A percentile compares a stretch with the other conserved stretches of the same genome.
phyloP scores from a whole-genome alignment of 2,888 invertebrate species.

The Mimas tiliae region DNA sequence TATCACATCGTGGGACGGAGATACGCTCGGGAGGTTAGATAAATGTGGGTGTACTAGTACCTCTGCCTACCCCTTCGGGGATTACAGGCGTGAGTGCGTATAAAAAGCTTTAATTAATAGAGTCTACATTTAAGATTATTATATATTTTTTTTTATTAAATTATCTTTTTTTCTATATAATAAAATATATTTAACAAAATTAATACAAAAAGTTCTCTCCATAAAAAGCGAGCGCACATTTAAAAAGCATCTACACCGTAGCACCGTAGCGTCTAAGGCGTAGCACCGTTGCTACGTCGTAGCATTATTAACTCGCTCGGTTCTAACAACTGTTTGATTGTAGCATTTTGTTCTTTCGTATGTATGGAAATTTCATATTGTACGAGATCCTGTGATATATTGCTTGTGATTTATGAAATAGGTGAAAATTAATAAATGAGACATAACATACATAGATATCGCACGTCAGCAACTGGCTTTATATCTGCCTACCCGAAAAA shows the following conservation, averaged over 20 bases:
- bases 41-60: no score
- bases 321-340: slow-evolving; percentile 19
- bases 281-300: slow-evolving; percentile 26
- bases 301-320: slow-evolving; percentile 25
- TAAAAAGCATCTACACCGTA: slow-evolving; percentile 21
- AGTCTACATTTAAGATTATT: no score
- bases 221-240: slow-evolving; percentile 22
- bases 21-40: no score
- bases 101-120: no score
- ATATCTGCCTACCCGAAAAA: no score
- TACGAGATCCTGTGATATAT: not conserved
- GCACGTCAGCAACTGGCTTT: no score
- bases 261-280: slow-evolving; percentile 22
- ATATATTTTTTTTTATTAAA: no score
- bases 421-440: not conserved
- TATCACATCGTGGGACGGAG: no score
- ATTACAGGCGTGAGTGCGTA: no score
- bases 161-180: no score
- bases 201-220: not conserved
- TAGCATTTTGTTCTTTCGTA: slow-evolving; percentile 19
- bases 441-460: no score
- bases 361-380: slow-evolving; percentile 15
- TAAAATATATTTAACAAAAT: not conserved
- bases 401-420: not conserved
- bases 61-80: no score